A percentile compares a stretch with the other conserved stretches of the same genome.
phyloP scores from a whole-genome alignment of 2,888 invertebrate species.

The Myopa tessellatipennis region DNA sequence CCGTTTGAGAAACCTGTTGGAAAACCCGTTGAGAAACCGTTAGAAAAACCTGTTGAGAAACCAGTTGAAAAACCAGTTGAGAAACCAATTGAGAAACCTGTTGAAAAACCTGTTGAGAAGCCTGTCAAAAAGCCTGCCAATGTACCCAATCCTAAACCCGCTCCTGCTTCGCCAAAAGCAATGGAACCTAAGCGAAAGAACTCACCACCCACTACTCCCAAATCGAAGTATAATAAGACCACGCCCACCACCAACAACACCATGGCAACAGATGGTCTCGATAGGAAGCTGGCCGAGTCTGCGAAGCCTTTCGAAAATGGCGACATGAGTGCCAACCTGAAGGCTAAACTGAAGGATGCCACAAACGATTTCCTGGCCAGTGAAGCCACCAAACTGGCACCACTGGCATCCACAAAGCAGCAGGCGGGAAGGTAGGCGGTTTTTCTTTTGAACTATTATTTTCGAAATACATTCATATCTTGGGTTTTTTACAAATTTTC shows the following conservation, averaged over 20 bases:
- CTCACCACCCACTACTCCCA: slow-evolving; percentile 46
- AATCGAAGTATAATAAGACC: slow-evolving; percentile 47
- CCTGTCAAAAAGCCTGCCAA: slow-evolving; percentile 16
- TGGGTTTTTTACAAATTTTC: slow-evolving; percentile 20
- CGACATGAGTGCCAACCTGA: slow-evolving; percentile 47
- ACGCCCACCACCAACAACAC: slow-evolving; percentile 22
- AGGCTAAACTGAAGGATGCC: slow-evolving; percentile 61
- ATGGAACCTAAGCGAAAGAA: slow-evolving; percentile 41
- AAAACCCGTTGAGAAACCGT: slow-evolving; percentile 14
- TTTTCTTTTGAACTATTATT: slow-evolving; percentile 24
- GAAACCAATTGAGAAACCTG: neutral
- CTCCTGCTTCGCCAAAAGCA: slow-evolving; percentile 42
- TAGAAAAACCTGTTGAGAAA: slow-evolving; percentile 1
- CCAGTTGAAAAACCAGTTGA: neutral
- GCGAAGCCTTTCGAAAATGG: slow-evolving; percentile 55
- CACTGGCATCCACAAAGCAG: slow-evolving; percentile 46
- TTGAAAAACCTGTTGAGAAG: slow-evolving; percentile 4
- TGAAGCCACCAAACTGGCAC: slow-evolving; percentile 52
- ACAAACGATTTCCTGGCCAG: slow-evolving; percentile 62
- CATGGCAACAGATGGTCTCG: slow-evolving; percentile 50
- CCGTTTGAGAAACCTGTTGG: neutral
- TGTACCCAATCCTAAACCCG: slow-evolving; percentile 30
- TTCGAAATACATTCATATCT: slow-evolving; percentile 29
- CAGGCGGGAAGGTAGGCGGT: slow-evolving; percentile 50
- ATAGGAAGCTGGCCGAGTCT: slow-evolving; percentile 56